Conservation (phyloP, 1,140 invertebrate genomes). For the Atta texana region DNA sequence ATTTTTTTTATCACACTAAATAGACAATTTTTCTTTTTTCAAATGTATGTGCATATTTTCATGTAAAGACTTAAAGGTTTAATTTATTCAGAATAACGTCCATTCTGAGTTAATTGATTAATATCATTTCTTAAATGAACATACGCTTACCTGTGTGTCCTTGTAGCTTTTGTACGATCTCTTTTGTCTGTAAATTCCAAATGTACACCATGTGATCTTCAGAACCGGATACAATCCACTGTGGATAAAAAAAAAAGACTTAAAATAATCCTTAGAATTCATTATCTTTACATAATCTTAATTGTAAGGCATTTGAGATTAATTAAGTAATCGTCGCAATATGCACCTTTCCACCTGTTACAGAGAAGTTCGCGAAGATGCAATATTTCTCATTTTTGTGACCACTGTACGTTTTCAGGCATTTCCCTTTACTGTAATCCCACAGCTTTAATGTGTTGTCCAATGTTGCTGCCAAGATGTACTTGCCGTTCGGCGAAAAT, state of each 20-base stretch:
- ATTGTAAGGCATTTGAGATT: neutral
- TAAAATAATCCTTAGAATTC: neutral
- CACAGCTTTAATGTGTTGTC: slow-evolving; percentile 99
- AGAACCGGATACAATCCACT: slow-evolving; percentile 99
- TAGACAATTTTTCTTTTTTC: too few species aligned
- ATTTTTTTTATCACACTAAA: slow-evolving; percentile 8
- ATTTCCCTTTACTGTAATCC: slow-evolving; percentile 99
- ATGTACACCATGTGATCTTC: slow-evolving; percentile 99
- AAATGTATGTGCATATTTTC: too few species aligned
- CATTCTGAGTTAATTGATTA: neutral
- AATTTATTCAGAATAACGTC: neutral
- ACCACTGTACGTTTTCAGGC: slow-evolving; percentile 98
- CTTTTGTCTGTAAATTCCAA: slow-evolving; percentile 99
- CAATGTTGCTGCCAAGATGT: slow-evolving; percentile 98
- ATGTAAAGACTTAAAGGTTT: neutral
- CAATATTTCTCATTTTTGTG: slow-evolving; percentile 99
- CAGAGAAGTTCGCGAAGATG: slow-evolving; percentile 99
- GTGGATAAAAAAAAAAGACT: slow-evolving; percentile 59
- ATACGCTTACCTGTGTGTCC: slow-evolving; percentile 94
- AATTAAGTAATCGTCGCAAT: neutral
- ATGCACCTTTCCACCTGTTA: slow-evolving; percentile 98
- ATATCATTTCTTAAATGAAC: slow-evolving; percentile 21
- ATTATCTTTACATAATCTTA: neutral
- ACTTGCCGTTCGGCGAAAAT: slow-evolving; percentile 99
- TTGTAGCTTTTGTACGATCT: slow-evolving; percentile 98